Evolutionary conservation across 1,140 invertebrate genomes (phyloP).

Genomic region (Coelopa frigida): DNA sequence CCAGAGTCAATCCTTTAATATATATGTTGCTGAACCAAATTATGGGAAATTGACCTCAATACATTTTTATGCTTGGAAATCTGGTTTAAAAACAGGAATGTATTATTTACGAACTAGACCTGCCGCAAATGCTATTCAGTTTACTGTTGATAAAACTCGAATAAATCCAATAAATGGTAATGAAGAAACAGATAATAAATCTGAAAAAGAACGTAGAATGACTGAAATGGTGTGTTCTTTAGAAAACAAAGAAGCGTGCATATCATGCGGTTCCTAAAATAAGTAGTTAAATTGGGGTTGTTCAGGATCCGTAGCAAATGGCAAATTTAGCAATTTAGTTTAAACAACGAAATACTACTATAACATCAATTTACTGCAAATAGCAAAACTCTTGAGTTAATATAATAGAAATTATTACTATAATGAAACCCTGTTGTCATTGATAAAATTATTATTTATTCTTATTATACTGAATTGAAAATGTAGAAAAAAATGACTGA

Average conservation of each 20-base stretch:
- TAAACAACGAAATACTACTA: too few species aligned
- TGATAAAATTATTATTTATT: too few species aligned
- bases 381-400: too few species aligned
- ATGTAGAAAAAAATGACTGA: too few species aligned
- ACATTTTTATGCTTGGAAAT: slow-evolving; percentile 97
- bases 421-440: too few species aligned
- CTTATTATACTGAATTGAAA: too few species aligned
- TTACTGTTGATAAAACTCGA: slow-evolving; percentile 92
- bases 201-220: slow-evolving; percentile 54
- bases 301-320: too few species aligned
- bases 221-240: slow-evolving; percentile 78
- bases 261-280: slow-evolving; percentile 63
- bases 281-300: too few species aligned
- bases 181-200: slow-evolving; percentile 11
- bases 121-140: slow-evolving; percentile 93
- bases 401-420: too few species aligned
- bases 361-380: too few species aligned
- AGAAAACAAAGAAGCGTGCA: slow-evolving; percentile 81
- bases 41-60: slow-evolving; percentile 93
- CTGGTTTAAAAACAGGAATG: slow-evolving; percentile 97
- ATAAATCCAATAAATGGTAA: slow-evolving; percentile 8
- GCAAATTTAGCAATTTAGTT: too few species aligned
- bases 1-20: slow-evolving; percentile 96
- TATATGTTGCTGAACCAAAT: slow-evolving; percentile 91
- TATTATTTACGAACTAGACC: slow-evolving; percentile 97